phyloP scores from a whole-genome alignment of 2,113 vertebrate species.

The Amphiprion percula region DNA sequence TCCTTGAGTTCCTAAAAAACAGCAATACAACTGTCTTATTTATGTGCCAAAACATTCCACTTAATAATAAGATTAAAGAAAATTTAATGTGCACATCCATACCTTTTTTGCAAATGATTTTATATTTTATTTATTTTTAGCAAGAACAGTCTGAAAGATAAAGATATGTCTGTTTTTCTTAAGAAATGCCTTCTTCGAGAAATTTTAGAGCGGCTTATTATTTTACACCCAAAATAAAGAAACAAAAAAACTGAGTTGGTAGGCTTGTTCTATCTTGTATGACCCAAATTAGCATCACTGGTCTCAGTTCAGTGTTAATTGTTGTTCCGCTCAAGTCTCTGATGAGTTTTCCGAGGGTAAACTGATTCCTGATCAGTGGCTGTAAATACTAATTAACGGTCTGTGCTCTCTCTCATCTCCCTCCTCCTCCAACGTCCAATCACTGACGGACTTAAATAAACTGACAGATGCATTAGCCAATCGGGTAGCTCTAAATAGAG shows the following conservation, averaged over 20 bases:
- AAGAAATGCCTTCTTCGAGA: too few species aligned
- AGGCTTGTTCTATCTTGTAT: not conserved
- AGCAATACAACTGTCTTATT: too few species aligned
- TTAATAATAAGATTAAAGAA: too few species aligned
- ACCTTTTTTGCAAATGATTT: too few species aligned
- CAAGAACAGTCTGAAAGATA: too few species aligned
- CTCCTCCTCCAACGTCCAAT: slow-evolving; percentile 62
- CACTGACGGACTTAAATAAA: not conserved
- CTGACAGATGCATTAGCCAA: slow-evolving; percentile 61
- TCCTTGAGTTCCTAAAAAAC: too few species aligned
- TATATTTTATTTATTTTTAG: too few species aligned
- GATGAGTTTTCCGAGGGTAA: not conserved
- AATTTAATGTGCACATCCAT: too few species aligned
- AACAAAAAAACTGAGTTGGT: too few species aligned
- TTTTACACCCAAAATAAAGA: slow-evolving; percentile 63
- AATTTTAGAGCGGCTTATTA: not conserved
- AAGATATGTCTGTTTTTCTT: too few species aligned
- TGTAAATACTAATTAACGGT: slow-evolving; percentile 44
- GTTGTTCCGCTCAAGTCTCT: fast-evolving
- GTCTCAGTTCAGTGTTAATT: slow-evolving; percentile 12
- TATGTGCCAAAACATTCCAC: too few species aligned
- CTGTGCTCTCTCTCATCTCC: not conserved
- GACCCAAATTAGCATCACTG: not conserved
- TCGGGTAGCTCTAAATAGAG: slow-evolving; percentile 20
- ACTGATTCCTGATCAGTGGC: slow-evolving; percentile 38